Evolutionary conservation across 2,888 invertebrate genomes (phyloP), one percentile per base, ranked within the genome.

Genomic region (Sipha maydis): DNA sequence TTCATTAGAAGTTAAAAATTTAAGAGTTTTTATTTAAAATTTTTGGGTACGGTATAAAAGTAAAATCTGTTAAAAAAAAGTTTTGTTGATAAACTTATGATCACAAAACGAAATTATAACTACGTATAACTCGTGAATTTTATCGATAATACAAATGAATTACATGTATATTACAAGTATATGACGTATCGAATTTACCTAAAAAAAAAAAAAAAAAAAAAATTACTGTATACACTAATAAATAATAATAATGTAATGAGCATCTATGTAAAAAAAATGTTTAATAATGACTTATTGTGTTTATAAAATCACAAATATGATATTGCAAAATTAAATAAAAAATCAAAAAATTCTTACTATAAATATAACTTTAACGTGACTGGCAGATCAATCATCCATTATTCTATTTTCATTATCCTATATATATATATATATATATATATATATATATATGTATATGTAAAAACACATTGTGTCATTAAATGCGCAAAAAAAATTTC

Each of bases 361-460:
- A 21, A 28, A 7, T 31, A 83, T 83, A 83, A 54, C 48, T 11
- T 73, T 19, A 73, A 73, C 73, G 34, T 83, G 54, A 73, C 83
- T 54, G 31, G 83, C 71, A 71, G 83, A 83, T n/a, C 54, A 25
- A 54, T 31, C n/a, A 73, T 83, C n/a, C n/a, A 83, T 83, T 69
- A 71, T 83, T 54, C 73, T 7, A 54, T 19, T 83, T 71, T 83
- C 73, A 83, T 83, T 28, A 34, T 54, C n/a, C 54, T 34, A 48
- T 83, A 48, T 11, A 69, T n/a, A 21, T 25, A 14, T 56, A 9
- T 8, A 71, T 7, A 41, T 11, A 41, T 41, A 11, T 11, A 41
- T 7, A 9, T n/a, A 21, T 25, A 14, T 56, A 9, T 8, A 71
- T 7, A 41, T 11, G 8, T 41, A 11, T 11, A 41, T 7, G 14